phyloP scores from a whole-genome alignment of 2,113 vertebrate genomes.

The Bos indicus region DNA sequence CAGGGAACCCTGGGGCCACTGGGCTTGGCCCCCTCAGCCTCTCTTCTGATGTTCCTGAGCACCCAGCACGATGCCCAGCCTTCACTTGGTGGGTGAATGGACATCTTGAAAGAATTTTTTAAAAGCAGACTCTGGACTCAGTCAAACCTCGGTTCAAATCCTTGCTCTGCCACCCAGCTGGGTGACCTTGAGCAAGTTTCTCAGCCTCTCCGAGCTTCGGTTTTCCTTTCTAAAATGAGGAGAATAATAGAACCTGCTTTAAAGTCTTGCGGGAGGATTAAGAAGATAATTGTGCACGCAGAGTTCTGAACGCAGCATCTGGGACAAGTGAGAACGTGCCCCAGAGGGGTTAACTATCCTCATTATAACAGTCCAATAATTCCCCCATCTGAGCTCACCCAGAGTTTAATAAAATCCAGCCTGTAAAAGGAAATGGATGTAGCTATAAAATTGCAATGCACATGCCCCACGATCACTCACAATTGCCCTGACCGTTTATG shows the following conservation, averaged over 20 bases:
- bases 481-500: neutral
- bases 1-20: neutral
- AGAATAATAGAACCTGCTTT: neutral
- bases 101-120: neutral
- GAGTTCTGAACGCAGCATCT: neutral
- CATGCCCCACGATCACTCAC: neutral
- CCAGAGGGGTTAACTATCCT: neutral
- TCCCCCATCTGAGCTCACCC: neutral
- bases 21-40: neutral
- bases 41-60: neutral
- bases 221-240: neutral
- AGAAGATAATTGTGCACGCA: accelerated
- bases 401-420: conserved; percentile 29
- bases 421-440: neutral
- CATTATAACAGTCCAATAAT: neutral
- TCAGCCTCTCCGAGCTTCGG: neutral
- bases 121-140: neutral
- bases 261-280: neutral
- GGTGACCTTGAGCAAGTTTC: neutral
- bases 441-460: neutral
- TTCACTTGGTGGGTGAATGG: neutral
- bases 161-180: neutral
- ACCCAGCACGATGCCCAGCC: accelerated
- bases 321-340: neutral
- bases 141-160: neutral